Evolutionary conservation across 1,140 invertebrate genomes (phyloP).

Genomic region (Pseudomyrmex concolor): DNA sequence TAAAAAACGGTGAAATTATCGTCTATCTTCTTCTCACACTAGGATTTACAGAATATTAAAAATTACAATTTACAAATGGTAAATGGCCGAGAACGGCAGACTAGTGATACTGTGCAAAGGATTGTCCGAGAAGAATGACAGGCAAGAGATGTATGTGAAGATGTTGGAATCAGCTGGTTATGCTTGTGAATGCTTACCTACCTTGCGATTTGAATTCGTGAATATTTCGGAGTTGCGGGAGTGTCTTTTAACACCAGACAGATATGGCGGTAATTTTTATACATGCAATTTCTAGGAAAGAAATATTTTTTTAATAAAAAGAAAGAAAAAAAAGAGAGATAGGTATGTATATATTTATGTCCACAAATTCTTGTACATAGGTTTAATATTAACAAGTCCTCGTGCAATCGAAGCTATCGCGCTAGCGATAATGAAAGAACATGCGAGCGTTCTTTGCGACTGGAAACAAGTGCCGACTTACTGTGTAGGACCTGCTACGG

Average conservation of each 20-base stretch:
- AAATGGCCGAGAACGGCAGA: conserved; percentile 55
- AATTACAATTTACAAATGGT: neutral
- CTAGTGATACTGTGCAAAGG: conserved; percentile 81
- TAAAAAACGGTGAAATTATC: no score
- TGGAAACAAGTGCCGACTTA: conserved; percentile 78
- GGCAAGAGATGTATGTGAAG: conserved; percentile 74
- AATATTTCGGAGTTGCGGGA: conserved; percentile 74
- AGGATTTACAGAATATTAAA: no score
- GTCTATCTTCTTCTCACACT: no score
- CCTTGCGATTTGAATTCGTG: conserved; percentile 78
- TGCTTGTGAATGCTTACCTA: conserved; percentile 76
- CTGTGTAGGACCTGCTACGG: conserved; percentile 81
- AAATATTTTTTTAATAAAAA: no score
- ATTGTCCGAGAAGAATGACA: conserved; percentile 72
- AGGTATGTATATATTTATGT: neutral
- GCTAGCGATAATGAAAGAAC: conserved; percentile 55
- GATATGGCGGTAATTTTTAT: conserved; percentile 79
- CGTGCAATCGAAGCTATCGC: conserved; percentile 79
- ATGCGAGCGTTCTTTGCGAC: conserved; percentile 58
- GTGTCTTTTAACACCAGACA: conserved; percentile 68
- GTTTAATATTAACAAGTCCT: conserved; percentile 82
- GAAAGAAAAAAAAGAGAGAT: no score
- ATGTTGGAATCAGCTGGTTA: conserved; percentile 78
- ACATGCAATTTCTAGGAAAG: no score
- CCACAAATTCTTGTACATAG: conserved; percentile 64